Evolutionary conservation across 2,113 vertebrate species (phyloP), one percentile per base, ranked within the genome.

Genomic region (Cheilinus undulatus): DNA sequence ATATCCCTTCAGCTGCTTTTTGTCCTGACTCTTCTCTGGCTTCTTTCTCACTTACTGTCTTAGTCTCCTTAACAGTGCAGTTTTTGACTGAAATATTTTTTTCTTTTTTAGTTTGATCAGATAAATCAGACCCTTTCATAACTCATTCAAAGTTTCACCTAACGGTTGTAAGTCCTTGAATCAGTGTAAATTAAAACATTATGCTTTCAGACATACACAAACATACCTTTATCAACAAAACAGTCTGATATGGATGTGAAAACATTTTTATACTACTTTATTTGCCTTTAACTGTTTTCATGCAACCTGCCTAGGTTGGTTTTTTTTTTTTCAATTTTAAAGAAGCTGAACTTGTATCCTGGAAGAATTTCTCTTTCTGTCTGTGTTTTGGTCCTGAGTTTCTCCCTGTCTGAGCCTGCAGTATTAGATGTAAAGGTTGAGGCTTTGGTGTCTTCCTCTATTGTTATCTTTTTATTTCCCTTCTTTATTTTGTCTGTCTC

Each of bases 361-460:
- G 7, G 1, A 56, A 34, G 20, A 66, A 8, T 15, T 3, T 43
- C 5, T 73, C 27, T 10, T 32, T 77, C 60, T 51, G 46, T 42
- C 40, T 40, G 38, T 40, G 14, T 30, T 5, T 40, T 14, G 12
- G 12, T 40, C 38, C 38, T 15, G 38, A 74, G 10, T 65, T 27
- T 73, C 42, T 50, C 7, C 15, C 54, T 69, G 40, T 68, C 49
- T 76, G 76, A 75, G 52, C 83, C 79, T 66, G 74, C 82, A 51
- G 76, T 32, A 42, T 84, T 86, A 69, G 75, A 69, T 65, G 53
- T 59, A 43, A 79, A 84, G 64, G 50, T 59, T 42, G 28, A 77
- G 71, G 82, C 76, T 90, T 84, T 82, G 80, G 82, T 43, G 49
- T 64, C 67, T 38, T 51, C 24, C 71, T 78, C 54, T 43, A 7